A percentile compares a stretch with the other conserved stretches of the same genome.
These are phyloP conservation scores for Drosophila mojavensis DNA, from an alignment of 1,140 invertebrate species.

Conservation along the genomic window DNA sequence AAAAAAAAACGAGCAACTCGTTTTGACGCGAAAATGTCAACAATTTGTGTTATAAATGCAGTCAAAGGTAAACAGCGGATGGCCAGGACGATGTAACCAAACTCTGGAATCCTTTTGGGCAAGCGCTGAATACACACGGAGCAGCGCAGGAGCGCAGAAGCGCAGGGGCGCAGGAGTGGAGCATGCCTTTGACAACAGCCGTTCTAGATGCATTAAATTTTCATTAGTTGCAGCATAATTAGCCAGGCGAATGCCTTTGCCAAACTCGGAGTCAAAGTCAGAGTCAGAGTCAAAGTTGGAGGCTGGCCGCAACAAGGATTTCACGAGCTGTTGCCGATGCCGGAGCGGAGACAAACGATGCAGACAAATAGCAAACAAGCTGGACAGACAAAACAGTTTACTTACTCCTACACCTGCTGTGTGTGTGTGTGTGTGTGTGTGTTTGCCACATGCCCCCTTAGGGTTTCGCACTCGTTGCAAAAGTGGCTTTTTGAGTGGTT, in stretches of 20 bases:
- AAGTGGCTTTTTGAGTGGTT: conserved; percentile 78
- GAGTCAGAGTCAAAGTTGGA: conserved; percentile 60
- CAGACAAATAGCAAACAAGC: conserved; percentile 34
- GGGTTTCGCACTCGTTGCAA: conserved; percentile 51
- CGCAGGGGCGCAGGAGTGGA: background rate
- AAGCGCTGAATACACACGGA: conserved; percentile 4
- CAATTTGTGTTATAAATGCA: conserved; percentile 51
- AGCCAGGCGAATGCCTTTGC: conserved; percentile 34
- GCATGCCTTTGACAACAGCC: conserved; percentile 29
- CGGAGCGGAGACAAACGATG: conserved; percentile 11
- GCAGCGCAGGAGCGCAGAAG: background rate
- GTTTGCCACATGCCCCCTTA: conserved; percentile 14
- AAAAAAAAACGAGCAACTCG: background rate
- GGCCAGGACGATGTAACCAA: conserved; percentile 30
- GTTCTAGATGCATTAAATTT: conserved; percentile 34
- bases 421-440: conserved; percentile 8
- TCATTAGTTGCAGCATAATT: conserved; percentile 48
- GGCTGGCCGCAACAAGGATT: conserved; percentile 18
- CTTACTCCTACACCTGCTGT: conserved; percentile 14
- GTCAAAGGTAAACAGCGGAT: conserved; percentile 52
- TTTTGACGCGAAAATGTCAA: conserved; percentile 51
- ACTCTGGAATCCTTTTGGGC: conserved; percentile 34
- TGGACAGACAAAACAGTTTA: conserved; percentile 48
- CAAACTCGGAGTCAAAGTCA: conserved; percentile 38
- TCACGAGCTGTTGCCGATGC: background rate